Conservation (phyloP, 2,888 invertebrate species). For the Orthonychiurus folsomi region DNA sequence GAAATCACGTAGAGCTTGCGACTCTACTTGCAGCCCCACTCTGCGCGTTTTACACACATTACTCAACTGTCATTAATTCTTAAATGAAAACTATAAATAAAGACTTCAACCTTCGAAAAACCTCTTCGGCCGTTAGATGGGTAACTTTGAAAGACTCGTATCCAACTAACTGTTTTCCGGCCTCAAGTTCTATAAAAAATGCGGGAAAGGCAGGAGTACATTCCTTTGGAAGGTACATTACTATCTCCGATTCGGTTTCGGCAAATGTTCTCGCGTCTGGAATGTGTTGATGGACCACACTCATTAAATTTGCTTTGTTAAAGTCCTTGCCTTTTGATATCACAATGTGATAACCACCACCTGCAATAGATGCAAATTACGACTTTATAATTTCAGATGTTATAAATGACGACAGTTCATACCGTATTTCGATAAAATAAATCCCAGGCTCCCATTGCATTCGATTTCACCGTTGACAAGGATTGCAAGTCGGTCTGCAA, state of each 20-base stretch:
- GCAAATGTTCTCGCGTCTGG: neutral
- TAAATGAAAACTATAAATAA: neutral
- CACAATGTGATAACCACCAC: constrained; percentile 1
- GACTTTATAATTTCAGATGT: neutral
- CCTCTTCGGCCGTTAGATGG: neutral
- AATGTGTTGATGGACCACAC: neutral
- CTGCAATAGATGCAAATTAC: neutral
- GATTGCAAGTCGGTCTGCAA: constrained; percentile 1
- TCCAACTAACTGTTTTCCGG: neutral
- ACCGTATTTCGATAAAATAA: neutral
- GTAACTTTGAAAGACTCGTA: neutral
- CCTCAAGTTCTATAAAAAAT: neutral
- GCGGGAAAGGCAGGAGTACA: neutral
- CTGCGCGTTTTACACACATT: no score
- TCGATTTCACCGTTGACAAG: neutral
- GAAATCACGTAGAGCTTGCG: no score
- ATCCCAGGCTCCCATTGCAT: neutral
- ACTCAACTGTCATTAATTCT: no score
- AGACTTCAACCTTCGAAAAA: neutral
- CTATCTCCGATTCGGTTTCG: neutral
- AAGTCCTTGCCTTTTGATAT: neutral
- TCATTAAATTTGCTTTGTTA: neutral
- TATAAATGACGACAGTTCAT: neutral
- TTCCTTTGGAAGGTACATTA: neutral
- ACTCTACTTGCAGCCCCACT: no score